A percentile compares a stretch with the other conserved stretches of the same genome.
Evolutionary conservation across 2,888 invertebrate species (phyloP).

Genomic region (Notodonta ziczac): DNA sequence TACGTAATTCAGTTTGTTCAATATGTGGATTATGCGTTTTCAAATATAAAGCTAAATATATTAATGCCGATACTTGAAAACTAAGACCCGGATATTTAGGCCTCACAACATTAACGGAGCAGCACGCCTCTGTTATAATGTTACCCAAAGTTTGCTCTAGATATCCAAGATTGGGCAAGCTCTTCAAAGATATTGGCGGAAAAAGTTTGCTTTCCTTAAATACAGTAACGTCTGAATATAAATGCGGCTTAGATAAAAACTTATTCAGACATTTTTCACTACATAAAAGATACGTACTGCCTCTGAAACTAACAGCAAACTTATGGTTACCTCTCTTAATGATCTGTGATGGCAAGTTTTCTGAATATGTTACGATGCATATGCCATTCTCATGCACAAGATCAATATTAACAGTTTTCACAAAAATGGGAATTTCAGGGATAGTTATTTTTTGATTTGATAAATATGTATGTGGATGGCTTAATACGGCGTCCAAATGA

Average conservation of each 20-base stretch:
- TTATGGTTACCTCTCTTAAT: conserved; percentile 71
- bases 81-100: conserved; percentile 86
- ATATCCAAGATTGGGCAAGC: conserved; percentile 84
- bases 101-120: conserved; percentile 76
- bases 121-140: conserved; percentile 81
- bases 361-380: conserved; percentile 86
- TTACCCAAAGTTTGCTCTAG: conserved; percentile 85
- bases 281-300: conserved; percentile 84
- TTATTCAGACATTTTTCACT: conserved; percentile 72
- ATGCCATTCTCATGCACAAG: conserved; percentile 81
- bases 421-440: conserved; percentile 81
- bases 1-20: conserved; percentile 43
- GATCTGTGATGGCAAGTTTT: conserved; percentile 76
- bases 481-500: conserved; percentile 78
- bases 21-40: conserved; percentile 78
- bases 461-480: conserved; percentile 70
- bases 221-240: conserved; percentile 77
- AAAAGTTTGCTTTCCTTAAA: conserved; percentile 62
- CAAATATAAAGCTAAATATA: conserved; percentile 84
- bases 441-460: conserved; percentile 45
- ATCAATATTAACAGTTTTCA: conserved; percentile 64
- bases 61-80: conserved; percentile 75
- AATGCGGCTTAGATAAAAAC: conserved; percentile 80
- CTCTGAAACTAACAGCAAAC: conserved; percentile 76
- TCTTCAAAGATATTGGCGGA: conserved; percentile 69